Evolutionary conservation across 2,888 invertebrate species (phyloP).

Genomic region (Leucania comma): DNA sequence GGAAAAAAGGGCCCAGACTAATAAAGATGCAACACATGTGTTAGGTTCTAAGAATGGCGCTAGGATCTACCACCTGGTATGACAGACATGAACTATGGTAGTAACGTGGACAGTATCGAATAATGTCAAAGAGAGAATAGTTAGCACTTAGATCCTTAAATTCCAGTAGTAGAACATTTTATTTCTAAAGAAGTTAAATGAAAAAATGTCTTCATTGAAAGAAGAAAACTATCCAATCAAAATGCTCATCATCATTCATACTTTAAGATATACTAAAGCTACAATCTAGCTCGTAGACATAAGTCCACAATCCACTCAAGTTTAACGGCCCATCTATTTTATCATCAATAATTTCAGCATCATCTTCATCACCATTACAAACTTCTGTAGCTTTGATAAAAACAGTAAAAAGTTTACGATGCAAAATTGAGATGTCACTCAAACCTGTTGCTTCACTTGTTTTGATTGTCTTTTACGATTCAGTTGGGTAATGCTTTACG

Average conservation of each 20-base stretch:
- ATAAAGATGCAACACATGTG: constrained; percentile 56
- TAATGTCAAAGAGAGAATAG: not conserved
- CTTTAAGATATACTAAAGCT: not conserved
- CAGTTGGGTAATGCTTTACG: constrained; percentile 62
- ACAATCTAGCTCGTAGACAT: not conserved
- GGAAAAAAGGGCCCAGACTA: constrained; percentile 38
- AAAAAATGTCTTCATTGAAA: not conserved
- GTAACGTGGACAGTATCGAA: constrained; percentile 3
- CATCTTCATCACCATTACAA: constrained; percentile 23
- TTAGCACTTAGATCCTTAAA: not conserved
- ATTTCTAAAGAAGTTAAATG: fast-evolving
- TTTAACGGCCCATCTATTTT: constrained; percentile 30
- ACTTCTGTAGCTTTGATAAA: constrained; percentile 50
- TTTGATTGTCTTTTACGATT: constrained; percentile 68
- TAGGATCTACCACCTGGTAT: constrained; percentile 46
- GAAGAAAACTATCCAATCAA: not conserved
- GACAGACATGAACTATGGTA: constrained; percentile 16
- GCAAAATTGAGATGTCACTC: constrained; percentile 65
- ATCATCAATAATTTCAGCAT: constrained; percentile 32
- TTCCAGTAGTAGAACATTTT: not conserved
- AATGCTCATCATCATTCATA: not conserved
- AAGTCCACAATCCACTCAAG: not conserved
- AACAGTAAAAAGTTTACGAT: constrained; percentile 55
- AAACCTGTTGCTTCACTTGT: constrained; percentile 44
- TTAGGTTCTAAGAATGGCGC: constrained; percentile 61